These are phyloP conservation scores for Polyergus mexicanus DNA, from an alignment of 1,140 invertebrate genomes.

Conservation along the genomic window DNA sequence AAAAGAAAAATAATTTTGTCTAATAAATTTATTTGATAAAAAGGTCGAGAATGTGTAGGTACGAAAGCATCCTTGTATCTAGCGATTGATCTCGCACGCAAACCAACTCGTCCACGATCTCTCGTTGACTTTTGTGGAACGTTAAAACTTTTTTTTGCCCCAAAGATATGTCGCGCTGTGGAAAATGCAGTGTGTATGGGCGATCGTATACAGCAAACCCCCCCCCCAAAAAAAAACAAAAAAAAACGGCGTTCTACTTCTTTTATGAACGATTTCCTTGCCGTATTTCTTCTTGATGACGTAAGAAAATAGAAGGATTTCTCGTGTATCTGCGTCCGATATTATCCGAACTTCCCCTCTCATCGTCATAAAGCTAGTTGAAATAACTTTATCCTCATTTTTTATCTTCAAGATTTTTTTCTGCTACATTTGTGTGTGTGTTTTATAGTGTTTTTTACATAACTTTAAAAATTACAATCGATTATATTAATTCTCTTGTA, in stretches of 20 bases:
- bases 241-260: conserved; percentile 33
- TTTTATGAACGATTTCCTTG: conserved; percentile 16
- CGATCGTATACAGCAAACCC: not conserved
- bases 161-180: conserved; percentile 18
- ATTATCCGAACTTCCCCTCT: not conserved
- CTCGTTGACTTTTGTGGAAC: conserved; percentile 41
- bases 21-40: conserved; percentile 7
- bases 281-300: not conserved
- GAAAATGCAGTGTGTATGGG: conserved; percentile 23
- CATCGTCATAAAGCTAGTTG: not conserved
- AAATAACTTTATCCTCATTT: not conserved
- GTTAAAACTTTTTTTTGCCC: conserved; percentile 23
- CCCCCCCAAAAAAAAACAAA: no score
- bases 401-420: not conserved
- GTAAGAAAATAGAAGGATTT: conserved; percentile 4
- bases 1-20: not conserved
- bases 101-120: conserved; percentile 25
- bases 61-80: conserved; percentile 50
- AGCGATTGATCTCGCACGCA: conserved; percentile 43
- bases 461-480: not conserved
- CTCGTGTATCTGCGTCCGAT: not conserved
- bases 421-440: no score
- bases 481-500: not conserved
- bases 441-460: not conserved
- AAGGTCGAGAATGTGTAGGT: not conserved